Percentiles rank a stretch among this genome's conserved stretches.
Conservation (phyloP, 2,888 invertebrate genomes). For the Microctonus hyperodae region DNA sequence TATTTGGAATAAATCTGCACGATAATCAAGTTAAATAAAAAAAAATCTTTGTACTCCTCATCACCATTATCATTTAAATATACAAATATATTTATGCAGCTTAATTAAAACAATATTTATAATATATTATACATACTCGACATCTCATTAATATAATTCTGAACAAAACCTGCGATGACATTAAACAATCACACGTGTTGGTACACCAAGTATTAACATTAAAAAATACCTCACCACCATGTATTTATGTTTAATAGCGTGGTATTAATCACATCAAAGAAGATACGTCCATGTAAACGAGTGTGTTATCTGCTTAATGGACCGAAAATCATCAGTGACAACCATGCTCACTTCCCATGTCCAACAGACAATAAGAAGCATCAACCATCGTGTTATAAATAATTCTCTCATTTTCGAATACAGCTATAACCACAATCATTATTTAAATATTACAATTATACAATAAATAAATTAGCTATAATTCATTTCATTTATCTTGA, state of each 20-base stretch:
- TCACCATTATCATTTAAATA: too few relatives aligned
- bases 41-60: too few relatives aligned
- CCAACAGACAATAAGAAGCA: slow-evolving; percentile 49
- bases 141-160: neutral
- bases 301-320: slow-evolving; percentile 41
- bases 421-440: slow-evolving; percentile 1
- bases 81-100: too few relatives aligned
- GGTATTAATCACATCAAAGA: slow-evolving; percentile 4
- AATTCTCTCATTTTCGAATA: neutral
- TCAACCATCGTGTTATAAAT: slow-evolving; percentile 1
- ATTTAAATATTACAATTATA: too few relatives aligned
- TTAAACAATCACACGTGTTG: neutral
- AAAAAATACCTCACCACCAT: neutral
- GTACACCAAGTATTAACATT: neutral
- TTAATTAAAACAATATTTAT: too few relatives aligned
- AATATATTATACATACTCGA: too few relatives aligned
- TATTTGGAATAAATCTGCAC: too few relatives aligned
- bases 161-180: neutral
- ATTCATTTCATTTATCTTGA: too few relatives aligned
- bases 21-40: too few relatives aligned
- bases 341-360: slow-evolving; percentile 62
- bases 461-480: too few relatives aligned
- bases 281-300: slow-evolving; percentile 22
- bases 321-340: slow-evolving; percentile 36
- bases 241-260: neutral